phyloP scores from a whole-genome alignment of 2,888 invertebrate species.

The Eucriotettix oculatus region DNA sequence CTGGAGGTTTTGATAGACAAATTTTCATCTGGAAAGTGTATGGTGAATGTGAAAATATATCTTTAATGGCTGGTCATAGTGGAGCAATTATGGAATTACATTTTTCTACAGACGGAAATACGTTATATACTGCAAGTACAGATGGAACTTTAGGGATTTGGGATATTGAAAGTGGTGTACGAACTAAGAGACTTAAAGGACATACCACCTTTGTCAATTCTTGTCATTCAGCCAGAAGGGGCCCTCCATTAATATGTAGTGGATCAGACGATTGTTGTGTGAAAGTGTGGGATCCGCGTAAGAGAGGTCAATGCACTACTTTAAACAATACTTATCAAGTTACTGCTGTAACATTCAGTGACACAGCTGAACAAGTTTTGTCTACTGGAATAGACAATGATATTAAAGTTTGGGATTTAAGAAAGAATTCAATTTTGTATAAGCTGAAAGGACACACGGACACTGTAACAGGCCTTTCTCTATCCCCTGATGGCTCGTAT shows the following conservation, averaged over 20 bases:
- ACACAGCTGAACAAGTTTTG: constrained; percentile 88
- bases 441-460: constrained; percentile 87
- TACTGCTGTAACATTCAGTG: constrained; percentile 82
- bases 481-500: constrained; percentile 76
- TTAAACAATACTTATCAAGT: constrained; percentile 60
- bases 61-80: constrained; percentile 83
- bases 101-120: constrained; percentile 69
- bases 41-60: constrained; percentile 94
- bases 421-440: constrained; percentile 72
- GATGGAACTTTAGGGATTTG: constrained; percentile 92
- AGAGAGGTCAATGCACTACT: constrained; percentile 53
- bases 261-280: constrained; percentile 92
- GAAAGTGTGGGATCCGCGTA: constrained; percentile 83
- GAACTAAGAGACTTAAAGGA: constrained; percentile 80
- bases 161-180: constrained; percentile 78
- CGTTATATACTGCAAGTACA: constrained; percentile 79
- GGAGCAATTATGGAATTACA: constrained; percentile 90
- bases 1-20: constrained; percentile 87
- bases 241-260: constrained; percentile 78
- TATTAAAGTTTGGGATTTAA: constrained; percentile 92
- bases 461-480: constrained; percentile 74
- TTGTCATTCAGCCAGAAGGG: constrained; percentile 53
- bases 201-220: constrained; percentile 38
- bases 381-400: constrained; percentile 95
- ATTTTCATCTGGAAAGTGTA: constrained; percentile 96